phyloP scores from a whole-genome alignment of 2,888 invertebrate species.

The Siphonodentalium dalli region DNA sequence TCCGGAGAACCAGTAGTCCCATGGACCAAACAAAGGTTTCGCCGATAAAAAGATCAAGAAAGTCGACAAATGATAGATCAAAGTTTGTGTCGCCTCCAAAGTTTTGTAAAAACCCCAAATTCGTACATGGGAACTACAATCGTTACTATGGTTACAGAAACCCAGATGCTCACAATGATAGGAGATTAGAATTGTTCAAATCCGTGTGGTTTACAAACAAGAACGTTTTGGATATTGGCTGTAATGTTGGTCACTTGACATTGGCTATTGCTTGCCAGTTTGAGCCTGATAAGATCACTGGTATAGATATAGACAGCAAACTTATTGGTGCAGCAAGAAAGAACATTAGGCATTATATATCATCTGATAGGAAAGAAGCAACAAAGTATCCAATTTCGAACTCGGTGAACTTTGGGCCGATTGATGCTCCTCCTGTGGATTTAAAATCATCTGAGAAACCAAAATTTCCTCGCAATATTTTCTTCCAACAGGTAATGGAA shows the following conservation, averaged over 20 bases:
- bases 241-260: conserved; percentile 96
- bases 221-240: conserved; percentile 95
- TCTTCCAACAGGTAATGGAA: conserved; percentile 81
- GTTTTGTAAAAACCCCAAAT: conserved; percentile 69
- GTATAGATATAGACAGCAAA: conserved; percentile 92
- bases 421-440: conserved; percentile 66
- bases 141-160: conserved; percentile 96
- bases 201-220: conserved; percentile 85
- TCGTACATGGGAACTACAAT: conserved; percentile 96
- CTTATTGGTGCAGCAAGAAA: conserved; percentile 80
- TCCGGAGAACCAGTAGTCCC: conserved; percentile 20
- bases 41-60: conserved; percentile 31
- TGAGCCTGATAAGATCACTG: conserved; percentile 82
- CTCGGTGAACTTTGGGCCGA: conserved; percentile 84
- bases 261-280: conserved; percentile 87
- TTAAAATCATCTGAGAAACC: conserved; percentile 21
- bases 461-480: conserved; percentile 87
- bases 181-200: conserved; percentile 83
- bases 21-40: conserved; percentile 26
- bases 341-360: conserved; percentile 76
- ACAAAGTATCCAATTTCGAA: conserved; percentile 84
- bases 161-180: conserved; percentile 77
- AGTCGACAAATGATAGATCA: conserved; percentile 28
- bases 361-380: conserved; percentile 38
- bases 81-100: conserved; percentile 11